These are phyloP conservation scores for Bos indicus DNA, from an alignment of 2,113 vertebrate species.

Conservation along the genomic window DNA sequence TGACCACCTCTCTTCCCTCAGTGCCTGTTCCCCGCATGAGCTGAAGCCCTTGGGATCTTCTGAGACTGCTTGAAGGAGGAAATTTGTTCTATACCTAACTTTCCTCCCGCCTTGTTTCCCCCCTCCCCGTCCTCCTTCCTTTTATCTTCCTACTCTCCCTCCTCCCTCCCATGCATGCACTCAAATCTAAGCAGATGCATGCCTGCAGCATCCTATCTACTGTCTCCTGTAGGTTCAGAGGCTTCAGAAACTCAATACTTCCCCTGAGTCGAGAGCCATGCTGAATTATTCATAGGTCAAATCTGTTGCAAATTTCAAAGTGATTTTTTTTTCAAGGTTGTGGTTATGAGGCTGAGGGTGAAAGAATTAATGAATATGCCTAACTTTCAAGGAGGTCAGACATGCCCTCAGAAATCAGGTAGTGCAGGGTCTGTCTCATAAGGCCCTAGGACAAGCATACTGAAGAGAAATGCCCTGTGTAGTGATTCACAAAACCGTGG, in stretches of 20 bases:
- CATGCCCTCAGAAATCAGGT: background rate
- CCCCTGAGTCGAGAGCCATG: background rate
- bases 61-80: background rate
- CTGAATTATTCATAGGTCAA: constrained; percentile 68
- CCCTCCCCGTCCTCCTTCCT: background rate
- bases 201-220: constrained; percentile 37
- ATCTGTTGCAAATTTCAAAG: constrained; percentile 27
- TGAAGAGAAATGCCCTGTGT: background rate
- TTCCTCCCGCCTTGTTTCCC: background rate
- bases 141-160: background rate
- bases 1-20: background rate
- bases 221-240: constrained; percentile 39
- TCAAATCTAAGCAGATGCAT: constrained; percentile 43
- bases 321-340: constrained; percentile 55
- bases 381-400: background rate
- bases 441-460: background rate
- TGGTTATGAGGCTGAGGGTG: background rate
- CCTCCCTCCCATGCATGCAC: background rate
- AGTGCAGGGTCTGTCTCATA: background rate
- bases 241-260: constrained; percentile 67
- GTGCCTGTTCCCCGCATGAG: background rate
- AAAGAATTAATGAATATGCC: background rate
- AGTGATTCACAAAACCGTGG: background rate
- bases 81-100: background rate
- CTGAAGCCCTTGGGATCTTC: background rate